Conservation (phyloP, 2,888 invertebrate genomes). For the Perizoma affinitatum region DNA sequence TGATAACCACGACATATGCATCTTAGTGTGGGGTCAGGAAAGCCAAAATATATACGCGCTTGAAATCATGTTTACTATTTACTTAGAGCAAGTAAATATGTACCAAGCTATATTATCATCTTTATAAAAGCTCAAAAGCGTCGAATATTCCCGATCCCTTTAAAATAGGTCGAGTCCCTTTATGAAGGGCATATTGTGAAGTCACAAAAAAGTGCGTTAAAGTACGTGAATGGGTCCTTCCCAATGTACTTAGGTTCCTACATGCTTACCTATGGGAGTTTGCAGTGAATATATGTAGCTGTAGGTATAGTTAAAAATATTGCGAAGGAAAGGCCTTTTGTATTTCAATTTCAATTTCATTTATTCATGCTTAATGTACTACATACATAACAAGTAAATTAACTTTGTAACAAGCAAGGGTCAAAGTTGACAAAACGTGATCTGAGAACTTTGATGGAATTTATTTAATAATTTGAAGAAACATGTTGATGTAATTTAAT, state of each 20-base stretch:
- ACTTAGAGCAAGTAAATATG: too few relatives aligned
- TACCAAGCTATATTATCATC: too few relatives aligned
- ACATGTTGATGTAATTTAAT: too few relatives aligned
- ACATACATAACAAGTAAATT: too few relatives aligned
- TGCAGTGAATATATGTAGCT: conserved; percentile 3
- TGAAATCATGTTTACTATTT: too few relatives aligned
- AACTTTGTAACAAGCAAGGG: too few relatives aligned
- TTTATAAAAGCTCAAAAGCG: conserved; percentile 7
- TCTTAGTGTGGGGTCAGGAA: too few relatives aligned
- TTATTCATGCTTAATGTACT: too few relatives aligned
- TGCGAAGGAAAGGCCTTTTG: background rate
- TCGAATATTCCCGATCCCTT: conserved; percentile 17
- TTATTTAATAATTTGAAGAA: background rate
- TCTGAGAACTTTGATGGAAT: background rate
- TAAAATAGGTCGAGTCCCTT: conserved; percentile 37
- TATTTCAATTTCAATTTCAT: too few relatives aligned
- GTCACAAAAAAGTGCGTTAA: conserved; percentile 34
- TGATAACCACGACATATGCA: too few relatives aligned
- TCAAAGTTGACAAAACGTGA: too few relatives aligned
- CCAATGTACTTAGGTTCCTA: conserved; percentile 3
- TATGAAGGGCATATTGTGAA: conserved; percentile 36
- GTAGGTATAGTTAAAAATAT: background rate
- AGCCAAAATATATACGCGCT: too few relatives aligned
- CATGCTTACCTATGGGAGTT: conserved; percentile 3
- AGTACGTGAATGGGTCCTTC: conserved; percentile 30